Percentiles rank a stretch among this genome's conserved stretches.
These are phyloP conservation scores for Glandiceps talaboti DNA, from an alignment of 53 echinoderm and acorn worm genomes.

Conservation along the genomic window DNA sequence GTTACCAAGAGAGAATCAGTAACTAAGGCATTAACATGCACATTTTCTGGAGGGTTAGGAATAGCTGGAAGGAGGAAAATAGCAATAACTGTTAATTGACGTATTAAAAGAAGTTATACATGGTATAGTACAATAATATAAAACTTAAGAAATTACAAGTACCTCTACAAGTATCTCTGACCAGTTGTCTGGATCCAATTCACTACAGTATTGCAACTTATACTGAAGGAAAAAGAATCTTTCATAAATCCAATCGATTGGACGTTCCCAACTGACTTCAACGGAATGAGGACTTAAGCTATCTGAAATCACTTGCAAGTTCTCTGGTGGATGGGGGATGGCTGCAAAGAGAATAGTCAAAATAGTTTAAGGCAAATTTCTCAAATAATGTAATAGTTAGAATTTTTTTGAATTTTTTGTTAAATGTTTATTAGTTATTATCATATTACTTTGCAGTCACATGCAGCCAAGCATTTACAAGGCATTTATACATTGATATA, in stretches of 20 bases:
- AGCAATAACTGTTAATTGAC: neutral
- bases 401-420: too few species aligned
- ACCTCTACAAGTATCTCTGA: neutral
- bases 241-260: neutral
- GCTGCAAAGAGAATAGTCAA: neutral
- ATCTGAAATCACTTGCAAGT: neutral
- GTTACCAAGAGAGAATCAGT: neutral
- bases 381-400: too few species aligned
- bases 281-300: neutral
- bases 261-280: neutral
- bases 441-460: too few species aligned
- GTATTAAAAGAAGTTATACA: neutral
- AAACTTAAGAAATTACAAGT: too few species aligned
- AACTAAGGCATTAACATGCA: neutral
- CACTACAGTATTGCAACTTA: neutral
- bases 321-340: neutral
- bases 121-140: too few species aligned
- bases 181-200: neutral
- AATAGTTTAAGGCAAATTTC: neutral
- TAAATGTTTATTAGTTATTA: too few species aligned
- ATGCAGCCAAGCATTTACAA: too few species aligned
- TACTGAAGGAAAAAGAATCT: neutral
- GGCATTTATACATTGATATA: too few species aligned
- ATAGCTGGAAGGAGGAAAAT: neutral
- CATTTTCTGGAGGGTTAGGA: neutral